These are phyloP conservation scores for Eustalomyia histrio DNA, from an alignment of 2,888 invertebrate species.

Conservation along the genomic window DNA sequence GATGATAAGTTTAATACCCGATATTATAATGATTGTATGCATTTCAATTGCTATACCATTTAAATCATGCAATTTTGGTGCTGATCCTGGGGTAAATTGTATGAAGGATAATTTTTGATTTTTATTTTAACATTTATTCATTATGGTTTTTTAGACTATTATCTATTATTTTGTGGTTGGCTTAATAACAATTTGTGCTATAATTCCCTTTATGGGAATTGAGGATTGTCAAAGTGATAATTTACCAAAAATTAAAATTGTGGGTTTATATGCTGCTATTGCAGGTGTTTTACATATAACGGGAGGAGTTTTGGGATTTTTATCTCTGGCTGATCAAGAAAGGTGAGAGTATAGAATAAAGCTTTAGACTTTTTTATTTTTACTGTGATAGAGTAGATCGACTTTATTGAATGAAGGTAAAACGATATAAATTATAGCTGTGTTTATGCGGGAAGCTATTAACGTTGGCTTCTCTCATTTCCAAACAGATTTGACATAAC, in stretches of 20 bases:
- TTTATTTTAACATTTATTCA: background rate
- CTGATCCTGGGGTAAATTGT: constrained; percentile 61
- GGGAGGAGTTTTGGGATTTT: constrained; percentile 53
- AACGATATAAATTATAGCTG: no score
- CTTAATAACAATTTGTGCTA: constrained; percentile 33
- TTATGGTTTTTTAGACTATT: constrained; percentile 48
- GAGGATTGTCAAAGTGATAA: constrained; percentile 51
- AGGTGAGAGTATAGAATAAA: no score
- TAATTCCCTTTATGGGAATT: constrained; percentile 27
- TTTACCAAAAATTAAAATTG: constrained; percentile 46
- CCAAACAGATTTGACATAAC: no score
- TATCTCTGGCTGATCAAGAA: constrained; percentile 54
- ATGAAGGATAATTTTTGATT: background rate
- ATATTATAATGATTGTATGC: constrained; percentile 33
- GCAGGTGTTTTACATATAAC: constrained; percentile 62
- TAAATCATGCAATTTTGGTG: constrained; percentile 52
- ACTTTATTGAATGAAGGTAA: no score
- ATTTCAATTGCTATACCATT: constrained; percentile 37
- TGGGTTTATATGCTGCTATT: constrained; percentile 33
- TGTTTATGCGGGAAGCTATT: no score
- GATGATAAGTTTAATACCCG: constrained; percentile 29
- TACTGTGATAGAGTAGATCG: no score
- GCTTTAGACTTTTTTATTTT: no score
- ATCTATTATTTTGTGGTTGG: constrained; percentile 63
- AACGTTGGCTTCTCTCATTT: no score